phyloP scores from a whole-genome alignment of 2,888 invertebrate genomes.

The Leptopilina myrica region DNA sequence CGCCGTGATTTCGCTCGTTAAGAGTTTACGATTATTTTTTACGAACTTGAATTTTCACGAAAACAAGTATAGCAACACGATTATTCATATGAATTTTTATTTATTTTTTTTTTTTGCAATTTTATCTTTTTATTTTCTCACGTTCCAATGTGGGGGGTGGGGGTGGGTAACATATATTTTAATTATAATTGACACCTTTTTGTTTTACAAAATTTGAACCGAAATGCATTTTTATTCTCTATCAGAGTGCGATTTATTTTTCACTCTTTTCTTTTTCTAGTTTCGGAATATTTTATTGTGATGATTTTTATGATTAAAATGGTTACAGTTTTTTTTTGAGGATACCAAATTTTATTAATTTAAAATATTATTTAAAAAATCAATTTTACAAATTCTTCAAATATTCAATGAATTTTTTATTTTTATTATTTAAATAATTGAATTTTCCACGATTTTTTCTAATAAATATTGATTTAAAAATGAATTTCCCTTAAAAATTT shows the following conservation, averaged over 20 bases:
- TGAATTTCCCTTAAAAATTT: too few relatives aligned
- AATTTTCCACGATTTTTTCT: too few relatives aligned
- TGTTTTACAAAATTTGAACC: too few relatives aligned
- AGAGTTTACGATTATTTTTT: slow-evolving; percentile 39
- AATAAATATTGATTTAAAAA: too few relatives aligned
- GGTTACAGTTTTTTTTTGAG: too few relatives aligned
- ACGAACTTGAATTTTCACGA: slow-evolving; percentile 25
- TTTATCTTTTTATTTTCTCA: slow-evolving; percentile 14
- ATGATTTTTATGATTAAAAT: not conserved
- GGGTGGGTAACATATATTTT: not conserved
- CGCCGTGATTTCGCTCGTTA: slow-evolving; percentile 31
- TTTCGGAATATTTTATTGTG: not conserved
- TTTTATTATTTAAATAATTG: too few relatives aligned
- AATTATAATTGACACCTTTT: not conserved
- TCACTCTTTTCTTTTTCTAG: not conserved
- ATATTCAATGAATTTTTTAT: too few relatives aligned
- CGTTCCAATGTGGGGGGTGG: not conserved
- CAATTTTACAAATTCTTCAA: too few relatives aligned
- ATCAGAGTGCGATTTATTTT: not conserved
- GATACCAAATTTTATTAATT: too few relatives aligned
- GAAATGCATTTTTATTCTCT: too few relatives aligned
- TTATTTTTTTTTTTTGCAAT: not conserved
- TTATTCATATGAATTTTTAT: slow-evolving; percentile 10
- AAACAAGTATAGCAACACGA: slow-evolving; percentile 29
- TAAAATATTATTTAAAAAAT: too few relatives aligned